phyloP scores from a whole-genome alignment of 2,888 invertebrate species.

The Nemotelus pantherinus region DNA sequence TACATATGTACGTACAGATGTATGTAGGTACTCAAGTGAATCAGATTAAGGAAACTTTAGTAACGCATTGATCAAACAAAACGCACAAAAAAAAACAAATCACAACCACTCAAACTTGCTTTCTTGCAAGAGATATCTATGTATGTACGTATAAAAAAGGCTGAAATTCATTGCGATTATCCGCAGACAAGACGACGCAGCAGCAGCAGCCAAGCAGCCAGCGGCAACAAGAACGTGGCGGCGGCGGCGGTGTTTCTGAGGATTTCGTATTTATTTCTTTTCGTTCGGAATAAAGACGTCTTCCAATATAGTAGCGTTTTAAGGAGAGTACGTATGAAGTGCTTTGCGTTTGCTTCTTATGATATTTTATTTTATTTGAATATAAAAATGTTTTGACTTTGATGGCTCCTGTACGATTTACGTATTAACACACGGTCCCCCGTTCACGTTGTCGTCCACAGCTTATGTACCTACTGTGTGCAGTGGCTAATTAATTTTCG shows the following conservation, averaged over 20 bases:
- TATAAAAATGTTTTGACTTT: conserved; percentile 4
- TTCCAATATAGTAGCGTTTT: not conserved
- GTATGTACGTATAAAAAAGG: conserved; percentile 6
- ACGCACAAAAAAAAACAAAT: conserved; percentile 4
- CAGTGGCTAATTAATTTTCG: conserved; percentile 21
- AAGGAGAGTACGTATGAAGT: not conserved
- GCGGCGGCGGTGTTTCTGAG: conserved; percentile 6
- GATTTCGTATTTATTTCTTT: conserved; percentile 7
- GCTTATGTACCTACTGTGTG: conserved; percentile 20
- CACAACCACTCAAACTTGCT: conserved; percentile 1
- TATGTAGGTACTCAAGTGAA: too few species aligned
- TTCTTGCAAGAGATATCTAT: not conserved
- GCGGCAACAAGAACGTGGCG: too few species aligned
- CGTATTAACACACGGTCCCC: not conserved
- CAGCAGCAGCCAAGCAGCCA: not conserved
- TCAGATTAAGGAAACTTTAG: not conserved
- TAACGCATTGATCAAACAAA: not conserved
- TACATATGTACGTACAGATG: too few species aligned
- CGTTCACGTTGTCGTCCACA: conserved; percentile 1
- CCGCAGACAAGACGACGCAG: conserved; percentile 23
- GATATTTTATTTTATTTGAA: conserved; percentile 1
- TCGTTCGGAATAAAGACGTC: conserved; percentile 22
- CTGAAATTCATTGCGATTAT: conserved; percentile 28
- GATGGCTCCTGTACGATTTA: not conserved
- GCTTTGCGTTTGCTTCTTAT: not conserved